phyloP scores from a whole-genome alignment of 2,113 vertebrate genomes.

The Apodemus speciosus region DNA sequence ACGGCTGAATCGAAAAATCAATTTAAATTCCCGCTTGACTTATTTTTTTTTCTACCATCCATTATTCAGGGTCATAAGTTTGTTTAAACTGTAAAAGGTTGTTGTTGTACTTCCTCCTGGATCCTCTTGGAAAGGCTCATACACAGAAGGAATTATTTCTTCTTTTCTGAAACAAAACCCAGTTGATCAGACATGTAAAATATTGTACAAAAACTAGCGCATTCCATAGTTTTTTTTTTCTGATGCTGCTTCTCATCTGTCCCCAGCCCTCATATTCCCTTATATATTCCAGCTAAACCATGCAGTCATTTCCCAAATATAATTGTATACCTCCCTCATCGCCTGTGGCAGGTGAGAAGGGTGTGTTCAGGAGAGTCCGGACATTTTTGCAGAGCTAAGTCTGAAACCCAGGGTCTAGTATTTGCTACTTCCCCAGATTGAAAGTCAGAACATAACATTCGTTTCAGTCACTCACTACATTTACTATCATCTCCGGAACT shows the following conservation, averaged over 20 bases:
- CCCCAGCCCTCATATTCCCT: neutral
- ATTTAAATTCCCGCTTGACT: constrained; percentile 46
- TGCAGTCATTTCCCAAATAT: constrained; percentile 32
- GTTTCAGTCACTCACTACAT: neutral
- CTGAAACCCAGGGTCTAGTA: neutral
- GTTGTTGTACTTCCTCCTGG: constrained; percentile 33
- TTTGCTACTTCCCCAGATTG: neutral
- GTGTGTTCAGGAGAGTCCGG: constrained; percentile 1
- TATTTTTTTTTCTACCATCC: neutral
- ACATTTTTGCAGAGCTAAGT: neutral
- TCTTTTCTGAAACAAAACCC: constrained; percentile 50
- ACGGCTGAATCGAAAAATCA: constrained; percentile 24
- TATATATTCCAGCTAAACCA: constrained; percentile 45
- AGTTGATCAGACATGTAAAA: constrained; percentile 51
- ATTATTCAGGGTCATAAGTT: constrained; percentile 34
- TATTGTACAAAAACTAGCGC: constrained; percentile 61
- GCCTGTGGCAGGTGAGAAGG: neutral
- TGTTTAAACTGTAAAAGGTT: constrained; percentile 55
- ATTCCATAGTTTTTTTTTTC: constrained; percentile 56
- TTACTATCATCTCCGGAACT: neutral
- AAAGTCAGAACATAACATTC: constrained; percentile 36
- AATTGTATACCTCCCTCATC: constrained; percentile 24
- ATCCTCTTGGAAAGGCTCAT: constrained; percentile 44
- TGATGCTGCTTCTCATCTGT: constrained; percentile 11
- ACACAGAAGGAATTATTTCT: constrained; percentile 20